Evolutionary conservation across 1,140 invertebrate genomes (phyloP).

Genomic region (Teleopsis dalmanni): DNA sequence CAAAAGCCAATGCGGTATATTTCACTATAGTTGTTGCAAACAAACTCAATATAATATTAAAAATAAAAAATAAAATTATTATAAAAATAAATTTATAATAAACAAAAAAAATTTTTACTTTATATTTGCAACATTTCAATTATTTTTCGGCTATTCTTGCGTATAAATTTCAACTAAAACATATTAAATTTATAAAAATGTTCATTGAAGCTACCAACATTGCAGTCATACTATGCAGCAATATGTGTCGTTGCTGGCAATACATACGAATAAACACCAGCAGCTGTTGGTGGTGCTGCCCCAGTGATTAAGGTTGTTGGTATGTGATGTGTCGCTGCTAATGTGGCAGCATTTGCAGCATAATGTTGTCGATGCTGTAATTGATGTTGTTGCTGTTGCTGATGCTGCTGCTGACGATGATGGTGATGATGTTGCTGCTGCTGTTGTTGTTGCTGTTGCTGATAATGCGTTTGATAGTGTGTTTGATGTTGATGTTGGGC

Average conservation of each 20-base stretch:
- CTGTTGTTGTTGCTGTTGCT: conserved; percentile 17
- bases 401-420: conserved; percentile 20
- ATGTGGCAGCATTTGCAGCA: conserved; percentile 17
- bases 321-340: conserved; percentile 19
- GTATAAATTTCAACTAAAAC: too few species aligned
- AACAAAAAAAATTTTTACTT: too few species aligned
- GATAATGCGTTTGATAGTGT: conserved; percentile 17
- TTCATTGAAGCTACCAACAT: background rate
- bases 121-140: too few species aligned
- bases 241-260: conserved; percentile 36
- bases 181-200: too few species aligned
- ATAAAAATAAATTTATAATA: too few species aligned
- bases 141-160: too few species aligned
- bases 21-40: too few species aligned
- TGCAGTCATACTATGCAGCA: conserved; percentile 26
- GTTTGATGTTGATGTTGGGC: conserved; percentile 23
- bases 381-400: conserved; percentile 22
- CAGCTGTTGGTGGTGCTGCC: conserved; percentile 16
- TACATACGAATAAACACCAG: conserved; percentile 38
- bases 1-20: too few species aligned
- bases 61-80: too few species aligned
- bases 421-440: conserved; percentile 34
- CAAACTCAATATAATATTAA: too few species aligned
- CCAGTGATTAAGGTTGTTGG: conserved; percentile 16
- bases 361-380: conserved; percentile 23